Conservation (phyloP, 2,888 invertebrate genomes). For the Portevinia maculata region DNA sequence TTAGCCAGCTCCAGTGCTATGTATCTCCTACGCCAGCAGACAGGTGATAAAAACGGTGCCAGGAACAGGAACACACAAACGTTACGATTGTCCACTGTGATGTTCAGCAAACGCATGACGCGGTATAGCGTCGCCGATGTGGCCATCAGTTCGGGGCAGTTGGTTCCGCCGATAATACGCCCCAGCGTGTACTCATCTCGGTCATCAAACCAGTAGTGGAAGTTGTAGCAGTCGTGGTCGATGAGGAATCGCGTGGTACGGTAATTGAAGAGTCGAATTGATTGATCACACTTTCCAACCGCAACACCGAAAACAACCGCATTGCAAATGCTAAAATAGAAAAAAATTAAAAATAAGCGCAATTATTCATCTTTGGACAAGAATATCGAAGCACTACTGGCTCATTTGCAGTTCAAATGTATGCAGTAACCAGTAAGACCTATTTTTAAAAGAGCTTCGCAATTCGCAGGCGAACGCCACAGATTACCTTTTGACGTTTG, state of each 20-base stretch:
- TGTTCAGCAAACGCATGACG: slow-evolving; percentile 91
- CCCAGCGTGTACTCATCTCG: slow-evolving; percentile 98
- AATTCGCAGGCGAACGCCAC: slow-evolving; percentile 72
- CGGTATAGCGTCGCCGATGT: slow-evolving; percentile 95
- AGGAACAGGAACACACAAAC: slow-evolving; percentile 99
- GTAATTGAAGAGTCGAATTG: slow-evolving; percentile 99
- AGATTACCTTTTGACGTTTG: too few species aligned
- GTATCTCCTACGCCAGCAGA: slow-evolving; percentile 96
- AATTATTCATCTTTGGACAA: slow-evolving; percentile 27
- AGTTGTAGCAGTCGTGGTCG: slow-evolving; percentile 97
- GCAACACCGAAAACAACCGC: slow-evolving; percentile 95
- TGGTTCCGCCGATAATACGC: slow-evolving; percentile 97
- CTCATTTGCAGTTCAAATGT: slow-evolving; percentile 47
- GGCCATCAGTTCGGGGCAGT: slow-evolving; percentile 97
- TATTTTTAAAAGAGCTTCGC: slow-evolving; percentile 58
- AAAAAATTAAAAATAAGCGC: not conserved
- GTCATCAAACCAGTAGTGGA: slow-evolving; percentile 99
- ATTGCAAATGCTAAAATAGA: slow-evolving; percentile 91
- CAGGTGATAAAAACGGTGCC: slow-evolving; percentile 98
- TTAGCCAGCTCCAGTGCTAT: slow-evolving; percentile 95
- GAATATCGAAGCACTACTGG: slow-evolving; percentile 64
- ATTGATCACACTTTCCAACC: slow-evolving; percentile 98
- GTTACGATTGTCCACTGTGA: slow-evolving; percentile 97
- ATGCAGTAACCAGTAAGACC: slow-evolving; percentile 17
- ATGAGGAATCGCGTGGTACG: slow-evolving; percentile 96